Base-by-base conservation (phyloP, 2,888 invertebrate genomes). In the Cotesia congregata region DNA sequence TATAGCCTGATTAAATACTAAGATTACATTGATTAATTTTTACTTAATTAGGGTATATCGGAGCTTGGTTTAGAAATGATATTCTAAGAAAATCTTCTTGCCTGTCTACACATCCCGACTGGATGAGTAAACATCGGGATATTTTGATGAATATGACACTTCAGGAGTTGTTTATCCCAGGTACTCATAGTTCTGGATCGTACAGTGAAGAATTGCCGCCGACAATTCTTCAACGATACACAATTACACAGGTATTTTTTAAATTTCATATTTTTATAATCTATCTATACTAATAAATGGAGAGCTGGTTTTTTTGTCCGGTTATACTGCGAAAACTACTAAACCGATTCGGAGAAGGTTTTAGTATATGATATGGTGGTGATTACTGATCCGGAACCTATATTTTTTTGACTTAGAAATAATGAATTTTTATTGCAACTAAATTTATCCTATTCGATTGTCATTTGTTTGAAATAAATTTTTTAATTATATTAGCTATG, bases 211-310 rank as follows among this genome's bases (percentile, higher is more conserved):
- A 40, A 20, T 4, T 5, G 7, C 38, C 6, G 20, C 62, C 12
- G 40, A 40, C 62, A 60, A 4, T 62, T 15, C 6, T 40, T 5
- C 40, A 71, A 15, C 20, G 60, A 39, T 71, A 61, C 9, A 72
- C 62, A 39, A 40, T 61, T 3, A 72, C 71, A 72, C 88, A 91
- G 85, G 65, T 65, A 65, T 3, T 59, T 59, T 62, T n/a, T 62
- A 4, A 62, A n/a, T 17, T 62, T 62, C 1, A n/a, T n/a, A 62
- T 62, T 6, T 12, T n/a, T n/a, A n/a, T n/a, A n/a, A n/a, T n/a
- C n/a, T n/a, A n/a, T n/a, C n/a, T n/a, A n/a, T n/a, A n/a, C n/a
- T n/a, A n/a, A n/a, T n/a, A n/a, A n/a, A n/a, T n/a, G n/a, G n/a
- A n/a, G n/a, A n/a, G n/a, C n/a, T n/a, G n/a, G n/a, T n/a, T n/a